These are phyloP conservation scores for Eptatretus atami DNA, from an alignment of 2,797 vertebrate species.

Conservation along the genomic window DNA sequence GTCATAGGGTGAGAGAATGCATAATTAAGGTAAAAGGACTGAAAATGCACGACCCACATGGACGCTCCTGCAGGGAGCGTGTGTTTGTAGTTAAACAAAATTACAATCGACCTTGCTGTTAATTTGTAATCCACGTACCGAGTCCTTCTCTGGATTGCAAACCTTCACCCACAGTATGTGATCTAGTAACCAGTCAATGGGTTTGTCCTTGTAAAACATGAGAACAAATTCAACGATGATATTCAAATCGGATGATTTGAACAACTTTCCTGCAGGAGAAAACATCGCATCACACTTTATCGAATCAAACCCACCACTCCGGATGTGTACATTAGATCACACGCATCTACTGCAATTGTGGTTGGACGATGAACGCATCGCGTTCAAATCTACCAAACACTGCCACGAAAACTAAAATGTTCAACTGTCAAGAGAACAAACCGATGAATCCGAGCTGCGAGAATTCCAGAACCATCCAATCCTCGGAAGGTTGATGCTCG, in stretches of 20 bases:
- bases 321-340: too few species aligned
- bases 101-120: not conserved
- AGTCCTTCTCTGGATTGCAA: slow-evolving; percentile 90
- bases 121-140: slow-evolving; percentile 22
- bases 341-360: not conserved
- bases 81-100: too few species aligned
- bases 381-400: slow-evolving; percentile 9
- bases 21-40: too few species aligned
- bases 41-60: too few species aligned
- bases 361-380: not conserved
- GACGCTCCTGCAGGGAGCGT: too few species aligned
- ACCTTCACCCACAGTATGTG: slow-evolving; percentile 98
- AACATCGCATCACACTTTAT: not conserved
- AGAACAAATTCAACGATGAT: slow-evolving; percentile 92
- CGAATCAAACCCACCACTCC: too few species aligned
- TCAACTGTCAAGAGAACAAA: slow-evolving; percentile 15
- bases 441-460: slow-evolving; percentile 94
- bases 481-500: slow-evolving; percentile 71
- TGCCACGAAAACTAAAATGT: slow-evolving; percentile 6
- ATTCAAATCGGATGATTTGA: slow-evolving; percentile 73
- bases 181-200: slow-evolving; percentile 92
- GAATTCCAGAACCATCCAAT: slow-evolving; percentile 98
- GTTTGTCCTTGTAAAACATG: slow-evolving; percentile 98
- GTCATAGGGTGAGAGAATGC: too few species aligned
- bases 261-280: slow-evolving; percentile 59